These are phyloP conservation scores for Corythoichthys intestinalis DNA, from an alignment of 2,113 vertebrate genomes.

Conservation along the genomic window DNA sequence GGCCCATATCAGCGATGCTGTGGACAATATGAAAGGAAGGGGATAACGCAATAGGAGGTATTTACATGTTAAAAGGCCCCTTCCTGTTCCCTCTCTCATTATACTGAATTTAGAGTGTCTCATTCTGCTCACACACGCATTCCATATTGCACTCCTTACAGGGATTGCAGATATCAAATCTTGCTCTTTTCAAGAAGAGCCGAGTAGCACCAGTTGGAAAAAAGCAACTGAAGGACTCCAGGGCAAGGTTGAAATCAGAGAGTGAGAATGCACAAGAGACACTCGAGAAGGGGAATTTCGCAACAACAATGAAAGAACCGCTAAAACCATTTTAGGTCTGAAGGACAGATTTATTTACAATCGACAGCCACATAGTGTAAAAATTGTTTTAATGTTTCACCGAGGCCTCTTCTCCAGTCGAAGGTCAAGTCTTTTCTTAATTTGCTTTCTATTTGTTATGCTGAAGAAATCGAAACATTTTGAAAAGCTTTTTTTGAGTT, in stretches of 20 bases:
- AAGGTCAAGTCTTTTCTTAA: neutral
- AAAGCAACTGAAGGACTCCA: constrained; percentile 32
- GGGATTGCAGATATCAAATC: constrained; percentile 43
- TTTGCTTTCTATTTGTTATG: neutral
- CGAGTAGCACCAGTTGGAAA: constrained; percentile 27
- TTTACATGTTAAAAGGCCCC: constrained; percentile 54
- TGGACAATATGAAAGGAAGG: constrained; percentile 42
- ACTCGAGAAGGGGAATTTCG: constrained; percentile 37
- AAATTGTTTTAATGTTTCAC: constrained; percentile 6
- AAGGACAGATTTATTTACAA: constrained; percentile 31
- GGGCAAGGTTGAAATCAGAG: constrained; percentile 29
- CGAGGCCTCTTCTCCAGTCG: neutral
- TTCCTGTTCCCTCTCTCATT: constrained; percentile 18
- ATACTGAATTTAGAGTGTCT: constrained; percentile 32
- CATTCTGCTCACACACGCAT: constrained; percentile 1
- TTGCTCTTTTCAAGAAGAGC: constrained; percentile 13
- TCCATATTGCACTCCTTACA: constrained; percentile 17
- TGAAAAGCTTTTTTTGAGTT: neutral
- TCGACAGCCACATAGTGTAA: constrained; percentile 9
- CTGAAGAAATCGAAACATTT: neutral
- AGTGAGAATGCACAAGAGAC: constrained; percentile 24
- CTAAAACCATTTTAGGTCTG: constrained; percentile 19
- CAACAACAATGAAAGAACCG: constrained; percentile 12
- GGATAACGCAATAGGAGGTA: constrained; percentile 47
- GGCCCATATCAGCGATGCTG: constrained; percentile 48